Conservation (phyloP, 2,888 invertebrate genomes). For the Athalia rosae region DNA sequence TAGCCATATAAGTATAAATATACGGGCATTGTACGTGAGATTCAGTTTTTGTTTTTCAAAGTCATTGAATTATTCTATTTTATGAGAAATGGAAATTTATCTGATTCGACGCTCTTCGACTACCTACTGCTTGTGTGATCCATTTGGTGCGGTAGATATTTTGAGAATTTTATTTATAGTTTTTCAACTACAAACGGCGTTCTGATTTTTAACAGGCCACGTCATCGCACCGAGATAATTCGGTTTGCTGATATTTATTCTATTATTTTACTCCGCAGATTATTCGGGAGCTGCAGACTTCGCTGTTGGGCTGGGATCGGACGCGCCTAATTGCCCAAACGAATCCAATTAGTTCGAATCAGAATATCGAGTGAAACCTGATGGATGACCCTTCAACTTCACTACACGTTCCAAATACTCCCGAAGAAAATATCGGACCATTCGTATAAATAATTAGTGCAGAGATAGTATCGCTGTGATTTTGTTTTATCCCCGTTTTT, state of each 20-base stretch:
- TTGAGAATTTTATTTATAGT: too few species aligned
- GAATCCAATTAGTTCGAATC: slow-evolving; percentile 34
- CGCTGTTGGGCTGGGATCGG: slow-evolving; percentile 26
- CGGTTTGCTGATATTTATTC: slow-evolving; percentile 15
- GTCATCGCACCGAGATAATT: slow-evolving; percentile 6
- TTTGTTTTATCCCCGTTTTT: background rate
- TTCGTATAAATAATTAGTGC: background rate
- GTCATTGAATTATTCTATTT: too few species aligned
- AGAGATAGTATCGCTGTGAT: slow-evolving; percentile 16
- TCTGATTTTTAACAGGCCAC: too few species aligned
- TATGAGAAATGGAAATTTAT: too few species aligned
- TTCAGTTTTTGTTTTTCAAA: too few species aligned
- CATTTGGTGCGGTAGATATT: too few species aligned
- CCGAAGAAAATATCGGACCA: slow-evolving; percentile 17
- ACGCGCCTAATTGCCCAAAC: slow-evolving; percentile 40
- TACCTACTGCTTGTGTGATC: too few species aligned
- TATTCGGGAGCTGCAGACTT: background rate
- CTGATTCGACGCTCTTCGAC: too few species aligned
- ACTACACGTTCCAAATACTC: slow-evolving; percentile 18
- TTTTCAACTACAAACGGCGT: slow-evolving; percentile 1
- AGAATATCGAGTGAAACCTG: slow-evolving; percentile 42
- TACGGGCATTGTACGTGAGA: background rate
- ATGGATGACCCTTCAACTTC: slow-evolving; percentile 29
- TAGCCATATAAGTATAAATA: background rate
- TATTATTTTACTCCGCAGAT: slow-evolving; percentile 13